These are phyloP conservation scores for Larimichthys crocea DNA, from an alignment of 2,113 vertebrate species.

Conservation along the genomic window DNA sequence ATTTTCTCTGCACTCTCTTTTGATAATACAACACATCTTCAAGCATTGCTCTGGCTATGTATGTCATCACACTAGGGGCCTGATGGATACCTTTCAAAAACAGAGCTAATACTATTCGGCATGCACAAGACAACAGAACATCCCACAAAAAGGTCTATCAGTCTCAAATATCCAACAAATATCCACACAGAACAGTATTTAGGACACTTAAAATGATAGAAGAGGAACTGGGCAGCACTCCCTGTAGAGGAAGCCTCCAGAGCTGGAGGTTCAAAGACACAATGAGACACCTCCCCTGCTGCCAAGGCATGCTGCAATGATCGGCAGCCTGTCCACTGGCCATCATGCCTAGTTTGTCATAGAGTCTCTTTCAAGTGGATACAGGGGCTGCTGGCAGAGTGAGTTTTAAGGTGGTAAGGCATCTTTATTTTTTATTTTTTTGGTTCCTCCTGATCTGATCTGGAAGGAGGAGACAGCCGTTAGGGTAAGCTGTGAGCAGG, in stretches of 20 bases:
- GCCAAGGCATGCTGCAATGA: not conserved
- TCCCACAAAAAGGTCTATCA: not conserved
- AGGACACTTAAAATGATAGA: not conserved
- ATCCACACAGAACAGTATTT: not conserved
- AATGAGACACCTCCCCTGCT: not conserved
- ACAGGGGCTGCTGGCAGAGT: conserved; percentile 31
- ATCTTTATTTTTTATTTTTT: conserved; percentile 26
- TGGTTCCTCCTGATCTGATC: conserved; percentile 47
- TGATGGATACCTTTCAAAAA: not conserved
- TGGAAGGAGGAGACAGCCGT: conserved; percentile 34
- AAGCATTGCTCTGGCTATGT: not conserved
- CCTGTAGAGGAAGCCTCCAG: not conserved
- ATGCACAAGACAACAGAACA: not conserved
- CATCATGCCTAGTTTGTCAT: conserved; percentile 35
- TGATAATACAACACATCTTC: not conserved
- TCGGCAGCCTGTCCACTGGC: conserved; percentile 7
- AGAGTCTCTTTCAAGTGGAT: conserved; percentile 30
- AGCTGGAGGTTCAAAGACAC: conserved; percentile 16
- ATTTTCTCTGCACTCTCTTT: not conserved
- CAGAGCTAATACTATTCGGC: not conserved
- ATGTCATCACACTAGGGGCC: not conserved
- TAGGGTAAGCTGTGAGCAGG: conserved; percentile 27
- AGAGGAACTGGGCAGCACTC: not conserved
- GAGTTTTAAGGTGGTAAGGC: conserved; percentile 47
- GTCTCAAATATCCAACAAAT: not conserved